phyloP scores from a whole-genome alignment of 2,888 invertebrate species.

The Conomelus anceps region DNA sequence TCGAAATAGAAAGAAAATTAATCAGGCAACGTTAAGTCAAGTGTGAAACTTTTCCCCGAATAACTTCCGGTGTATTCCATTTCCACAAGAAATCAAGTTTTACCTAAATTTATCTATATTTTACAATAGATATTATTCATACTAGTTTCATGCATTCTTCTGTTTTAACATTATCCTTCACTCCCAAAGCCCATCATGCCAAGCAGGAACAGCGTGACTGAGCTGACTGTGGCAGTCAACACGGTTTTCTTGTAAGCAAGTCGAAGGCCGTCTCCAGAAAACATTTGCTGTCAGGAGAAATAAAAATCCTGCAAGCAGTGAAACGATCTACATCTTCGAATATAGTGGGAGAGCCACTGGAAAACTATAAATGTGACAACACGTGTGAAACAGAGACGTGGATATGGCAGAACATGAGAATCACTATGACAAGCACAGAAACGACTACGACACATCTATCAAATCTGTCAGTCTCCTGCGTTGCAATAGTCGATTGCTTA shows the following conservation, averaged over 20 bases:
- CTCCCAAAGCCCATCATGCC: not conserved
- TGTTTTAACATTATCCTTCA: not conserved
- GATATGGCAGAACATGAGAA: not conserved
- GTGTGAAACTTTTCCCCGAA: no score
- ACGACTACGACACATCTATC: not conserved
- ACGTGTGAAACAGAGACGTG: not conserved
- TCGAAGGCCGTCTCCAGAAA: not conserved
- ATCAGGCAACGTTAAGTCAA: no score
- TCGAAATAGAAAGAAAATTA: no score
- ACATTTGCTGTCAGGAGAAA: not conserved
- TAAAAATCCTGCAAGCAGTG: not conserved
- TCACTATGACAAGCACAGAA: no score
- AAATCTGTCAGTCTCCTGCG: not conserved
- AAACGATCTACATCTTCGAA: not conserved
- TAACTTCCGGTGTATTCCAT: no score
- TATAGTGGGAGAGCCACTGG: not conserved
- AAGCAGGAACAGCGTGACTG: not conserved
- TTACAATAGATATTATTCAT: no score
- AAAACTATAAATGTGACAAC: not conserved
- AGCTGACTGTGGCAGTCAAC: not conserved
- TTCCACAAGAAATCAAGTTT: no score
- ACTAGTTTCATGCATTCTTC: not conserved
- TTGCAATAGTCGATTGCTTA: not conserved
- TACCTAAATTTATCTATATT: no score
- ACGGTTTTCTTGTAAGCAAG: not conserved